A percentile compares a stretch with the other conserved stretches of the same genome.
These are phyloP conservation scores for Hydractinia symbiolongicarpus DNA, from an alignment of 30 jellyfish, hydroid and myxozoan species.

Conservation along the genomic window DNA sequence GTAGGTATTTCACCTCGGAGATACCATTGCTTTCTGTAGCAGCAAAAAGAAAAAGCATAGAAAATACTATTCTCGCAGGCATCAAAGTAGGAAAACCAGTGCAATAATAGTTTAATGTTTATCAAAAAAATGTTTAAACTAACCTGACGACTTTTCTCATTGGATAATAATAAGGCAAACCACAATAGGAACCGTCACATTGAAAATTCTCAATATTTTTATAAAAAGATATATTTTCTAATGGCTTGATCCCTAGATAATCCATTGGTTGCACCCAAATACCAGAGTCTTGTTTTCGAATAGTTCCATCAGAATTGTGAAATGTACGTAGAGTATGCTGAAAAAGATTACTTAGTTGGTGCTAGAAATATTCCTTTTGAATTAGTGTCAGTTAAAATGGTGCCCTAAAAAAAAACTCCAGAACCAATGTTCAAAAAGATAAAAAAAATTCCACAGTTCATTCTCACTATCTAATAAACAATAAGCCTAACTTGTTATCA, in stretches of 20 bases:
- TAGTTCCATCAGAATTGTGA: constrained; percentile 57
- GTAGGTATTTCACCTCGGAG: constrained; percentile 26
- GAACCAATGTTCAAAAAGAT: too few relatives aligned
- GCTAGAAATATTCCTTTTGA: neutral
- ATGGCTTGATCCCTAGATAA: constrained; percentile 54
- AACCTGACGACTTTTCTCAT: constrained; percentile 44
- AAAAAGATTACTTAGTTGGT: neutral
- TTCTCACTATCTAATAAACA: too few relatives aligned
- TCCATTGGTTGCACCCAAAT: constrained; percentile 89
- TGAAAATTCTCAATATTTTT: constrained; percentile 40
- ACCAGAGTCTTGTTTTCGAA: constrained; percentile 80
- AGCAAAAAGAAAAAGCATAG: neutral
- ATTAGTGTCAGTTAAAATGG: too few relatives aligned
- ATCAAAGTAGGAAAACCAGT: too few relatives aligned
- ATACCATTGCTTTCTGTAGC: constrained; percentile 26
- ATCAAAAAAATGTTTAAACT: neutral
- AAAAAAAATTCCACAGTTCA: too few relatives aligned
- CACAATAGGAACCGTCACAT: constrained; percentile 89
- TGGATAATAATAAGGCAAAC: constrained; percentile 71
- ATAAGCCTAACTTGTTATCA: too few relatives aligned
- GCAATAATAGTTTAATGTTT: too few relatives aligned
- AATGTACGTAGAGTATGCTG: constrained; percentile 77
- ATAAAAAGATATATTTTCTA: constrained; percentile 44
- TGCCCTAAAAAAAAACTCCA: too few relatives aligned
- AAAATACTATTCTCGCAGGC: too few relatives aligned